Conservation (phyloP, 2,797 vertebrate species). For the Acridotheres tristis region DNA sequence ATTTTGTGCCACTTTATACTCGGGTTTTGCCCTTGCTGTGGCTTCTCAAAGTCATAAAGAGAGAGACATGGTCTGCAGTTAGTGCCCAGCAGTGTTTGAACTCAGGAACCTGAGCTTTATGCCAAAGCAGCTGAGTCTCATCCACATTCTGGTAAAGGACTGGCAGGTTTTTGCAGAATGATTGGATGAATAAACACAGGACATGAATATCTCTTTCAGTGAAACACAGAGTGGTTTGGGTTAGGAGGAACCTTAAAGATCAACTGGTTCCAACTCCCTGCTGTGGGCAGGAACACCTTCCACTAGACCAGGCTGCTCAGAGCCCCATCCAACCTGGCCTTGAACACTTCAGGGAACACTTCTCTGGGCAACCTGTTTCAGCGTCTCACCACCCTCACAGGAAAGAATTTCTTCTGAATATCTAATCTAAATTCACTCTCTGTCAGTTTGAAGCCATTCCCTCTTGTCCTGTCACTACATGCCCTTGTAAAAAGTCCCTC, state of each 20-base stretch:
- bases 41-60: not conserved
- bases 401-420: not conserved
- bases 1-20: not conserved
- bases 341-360: not conserved
- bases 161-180: not conserved
- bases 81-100: not conserved
- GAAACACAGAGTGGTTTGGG: not conserved
- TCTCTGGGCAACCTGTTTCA: not conserved
- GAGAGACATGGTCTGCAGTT: fast-evolving
- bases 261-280: not conserved
- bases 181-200: not conserved
- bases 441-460: not conserved
- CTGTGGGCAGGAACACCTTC: not conserved
- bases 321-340: not conserved
- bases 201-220: not conserved
- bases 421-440: not conserved
- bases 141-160: not conserved
- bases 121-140: not conserved
- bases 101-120: not conserved
- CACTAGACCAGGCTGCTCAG: not conserved
- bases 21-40: not conserved
- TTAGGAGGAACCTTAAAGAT: not conserved
- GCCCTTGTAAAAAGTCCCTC: not conserved
- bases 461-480: not conserved
- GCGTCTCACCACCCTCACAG: not conserved